Evolutionary conservation across 2,797 vertebrate genomes (phyloP).

Genomic region (Scarus forsteni): DNA sequence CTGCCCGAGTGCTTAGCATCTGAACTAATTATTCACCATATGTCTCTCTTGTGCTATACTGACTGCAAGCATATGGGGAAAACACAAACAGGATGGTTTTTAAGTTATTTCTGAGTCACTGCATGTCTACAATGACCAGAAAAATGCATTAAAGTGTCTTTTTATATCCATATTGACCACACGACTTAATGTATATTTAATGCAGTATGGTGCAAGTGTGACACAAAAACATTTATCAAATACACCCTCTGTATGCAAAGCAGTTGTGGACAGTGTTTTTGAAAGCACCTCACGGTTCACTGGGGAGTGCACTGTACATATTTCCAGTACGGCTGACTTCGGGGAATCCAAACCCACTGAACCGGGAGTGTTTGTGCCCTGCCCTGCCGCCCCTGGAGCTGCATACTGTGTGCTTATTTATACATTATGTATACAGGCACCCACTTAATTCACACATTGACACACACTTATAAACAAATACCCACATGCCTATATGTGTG

Average conservation of each 20-base stretch:
- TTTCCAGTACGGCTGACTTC: conserved; percentile 11
- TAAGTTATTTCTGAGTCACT: conserved; percentile 27
- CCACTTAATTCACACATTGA: background rate
- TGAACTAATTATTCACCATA: conserved; percentile 35
- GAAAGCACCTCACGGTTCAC: conserved; percentile 10
- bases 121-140: background rate
- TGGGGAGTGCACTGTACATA: conserved; percentile 13
- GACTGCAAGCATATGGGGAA: background rate
- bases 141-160: conserved; percentile 2
- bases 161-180: background rate
- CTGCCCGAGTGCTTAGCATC: conserved; percentile 25
- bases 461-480: background rate
- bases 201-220: conserved; percentile 1
- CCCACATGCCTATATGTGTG: background rate
- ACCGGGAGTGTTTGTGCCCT: conserved; percentile 6
- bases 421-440: conserved; percentile 23
- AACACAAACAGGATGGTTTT: conserved; percentile 3
- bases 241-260: background rate
- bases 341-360: conserved; percentile 39
- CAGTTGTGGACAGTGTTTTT: conserved; percentile 5
- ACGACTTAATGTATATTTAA: background rate
- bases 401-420: conserved; percentile 19
- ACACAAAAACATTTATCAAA: conserved; percentile 1
- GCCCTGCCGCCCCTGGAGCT: background rate
- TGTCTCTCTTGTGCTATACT: background rate